Evolutionary conservation across 2,797 vertebrate species (phyloP).

Genomic region (Typhlichthys eigenmanni): DNA sequence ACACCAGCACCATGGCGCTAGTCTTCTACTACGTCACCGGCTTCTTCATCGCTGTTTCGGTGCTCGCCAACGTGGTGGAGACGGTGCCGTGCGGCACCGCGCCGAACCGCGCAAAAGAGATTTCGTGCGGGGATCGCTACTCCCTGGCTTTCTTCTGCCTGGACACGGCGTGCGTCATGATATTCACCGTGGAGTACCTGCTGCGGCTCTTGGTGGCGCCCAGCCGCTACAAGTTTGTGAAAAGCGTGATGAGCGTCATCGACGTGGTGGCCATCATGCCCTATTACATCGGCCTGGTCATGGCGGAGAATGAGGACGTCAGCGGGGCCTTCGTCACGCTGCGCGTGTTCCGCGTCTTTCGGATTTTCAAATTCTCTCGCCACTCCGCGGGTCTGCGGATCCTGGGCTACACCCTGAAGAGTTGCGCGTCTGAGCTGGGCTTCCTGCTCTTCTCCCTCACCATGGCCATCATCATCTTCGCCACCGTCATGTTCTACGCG

Average conservation of each 20-base stretch:
- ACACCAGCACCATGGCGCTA: slow-evolving; percentile 93
- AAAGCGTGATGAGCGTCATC: slow-evolving; percentile 95
- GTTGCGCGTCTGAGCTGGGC: slow-evolving; percentile 89
- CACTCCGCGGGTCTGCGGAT: slow-evolving; percentile 96
- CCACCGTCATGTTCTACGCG: slow-evolving; percentile 93
- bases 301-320: slow-evolving; percentile 97
- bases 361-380: slow-evolving; percentile 98
- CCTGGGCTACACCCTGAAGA: slow-evolving; percentile 90
- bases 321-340: slow-evolving; percentile 97
- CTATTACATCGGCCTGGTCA: slow-evolving; percentile 94
- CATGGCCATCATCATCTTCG: slow-evolving; percentile 94
- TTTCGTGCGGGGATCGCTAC: slow-evolving; percentile 91
- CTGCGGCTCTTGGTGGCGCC: slow-evolving; percentile 89
- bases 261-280: slow-evolving; percentile 98
- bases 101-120: slow-evolving; percentile 73
- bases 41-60: slow-evolving; percentile 96
- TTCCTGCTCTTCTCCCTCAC: slow-evolving; percentile 93
- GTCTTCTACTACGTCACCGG: slow-evolving; percentile 98
- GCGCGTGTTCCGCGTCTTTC: slow-evolving; percentile 94
- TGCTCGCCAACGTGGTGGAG: slow-evolving; percentile 94
- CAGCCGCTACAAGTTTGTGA: slow-evolving; percentile 90
- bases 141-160: slow-evolving; percentile 95
- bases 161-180: slow-evolving; percentile 97
- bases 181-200: slow-evolving; percentile 96
- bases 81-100: slow-evolving; percentile 88